Base-by-base conservation (phyloP, 2,797 vertebrate species). In the Cygnus olor region DNA sequence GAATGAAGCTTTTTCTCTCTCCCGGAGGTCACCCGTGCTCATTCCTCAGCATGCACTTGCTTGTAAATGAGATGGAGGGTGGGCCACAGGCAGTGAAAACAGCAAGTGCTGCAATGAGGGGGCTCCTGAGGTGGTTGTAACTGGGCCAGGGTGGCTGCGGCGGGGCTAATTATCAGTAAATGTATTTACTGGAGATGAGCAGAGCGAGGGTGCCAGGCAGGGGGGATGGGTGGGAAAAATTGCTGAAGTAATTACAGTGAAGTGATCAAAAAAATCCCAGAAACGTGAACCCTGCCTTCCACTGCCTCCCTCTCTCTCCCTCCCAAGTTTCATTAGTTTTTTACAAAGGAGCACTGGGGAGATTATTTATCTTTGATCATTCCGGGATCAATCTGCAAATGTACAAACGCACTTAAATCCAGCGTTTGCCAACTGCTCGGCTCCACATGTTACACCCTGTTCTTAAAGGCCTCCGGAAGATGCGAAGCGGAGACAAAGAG, bases 351-450 rank as follows among this genome's bases (percentile, higher is more conserved):
- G 66, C 11, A 11, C 64, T 61, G 68, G 92, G 93, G 85, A 92
- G 90, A 95, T 97, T 90, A 93, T 95, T 96, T 93, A 92, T 90
- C 94, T 96, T 96, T 96, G 95, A 95, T 97, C 92, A 92, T 94
- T 89, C 86, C 6, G 3, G 88, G 90, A 97, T 97, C 94, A 97
- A 96, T 96, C 94, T 90, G 60, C 53, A 79, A 80, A 93, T 60
- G 84, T 80, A 91, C 84, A 87, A 89, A 93, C 51, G 7, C 78
- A 69, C 88, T 97, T 95, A 90, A 95, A 96, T 94, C 77, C 72
- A 71, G 82, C 54, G 3, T 96, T 96, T 91, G 90, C 94, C 93
- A 92, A 90, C 91, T 96, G 96, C 94, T 97, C 80, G 80, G 78
- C 56, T 87, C 82, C 72, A 53, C 4, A 72, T 51, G 6, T 81